Base-by-base conservation (phyloP, 2,888 invertebrate genomes). In the Rutpela maculata region DNA sequence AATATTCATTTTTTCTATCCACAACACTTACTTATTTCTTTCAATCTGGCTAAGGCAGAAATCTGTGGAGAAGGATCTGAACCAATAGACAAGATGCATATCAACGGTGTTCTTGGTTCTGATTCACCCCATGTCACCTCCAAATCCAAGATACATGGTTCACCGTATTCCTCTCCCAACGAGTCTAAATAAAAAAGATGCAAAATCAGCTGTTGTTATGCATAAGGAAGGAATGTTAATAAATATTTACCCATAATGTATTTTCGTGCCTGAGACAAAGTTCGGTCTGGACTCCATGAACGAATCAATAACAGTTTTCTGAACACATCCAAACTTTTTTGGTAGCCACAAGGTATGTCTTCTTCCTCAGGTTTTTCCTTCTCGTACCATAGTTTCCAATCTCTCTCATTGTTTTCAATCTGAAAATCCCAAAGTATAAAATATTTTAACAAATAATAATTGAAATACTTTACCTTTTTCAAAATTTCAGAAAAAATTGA, bases 51-150 rank as follows among this genome's bases (percentile, higher is more conserved):
- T 66, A 98, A 90, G 11, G 93, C 91, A 57, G 95, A 95, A 80
- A 99, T 97, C 91, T 98, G 97, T 11, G 96, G 95, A n/a, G 98
- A 98, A 1, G 99, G 99, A 91, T 99, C 99, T 0, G 98, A 98
- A 0, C 99, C 98, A 85, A 97, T 98, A 0, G 98, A 98, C 18
- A 99, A 91, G 84, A 99, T 95, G 85, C 98, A 98, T 82, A 98
- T 95, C 22, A 99, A 92, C 0, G 99, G 99, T 0, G 96, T 95
- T 38, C 95, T 92, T 0, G 95, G 95, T 88, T 97, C 96, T 0
- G 98, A 97, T 90, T 99, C 99, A 31, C 92, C 91, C 96, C 96
- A 97, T 55, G 97, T 97, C 0, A 92, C 92, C 88, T 99, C 98
- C 81, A 99, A 91, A 90, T 99, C 98, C 26, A 99, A 91, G 81